These are phyloP conservation scores for Tenthredo distinguenda DNA, from an alignment of 2,888 invertebrate species.

Conservation along the genomic window DNA sequence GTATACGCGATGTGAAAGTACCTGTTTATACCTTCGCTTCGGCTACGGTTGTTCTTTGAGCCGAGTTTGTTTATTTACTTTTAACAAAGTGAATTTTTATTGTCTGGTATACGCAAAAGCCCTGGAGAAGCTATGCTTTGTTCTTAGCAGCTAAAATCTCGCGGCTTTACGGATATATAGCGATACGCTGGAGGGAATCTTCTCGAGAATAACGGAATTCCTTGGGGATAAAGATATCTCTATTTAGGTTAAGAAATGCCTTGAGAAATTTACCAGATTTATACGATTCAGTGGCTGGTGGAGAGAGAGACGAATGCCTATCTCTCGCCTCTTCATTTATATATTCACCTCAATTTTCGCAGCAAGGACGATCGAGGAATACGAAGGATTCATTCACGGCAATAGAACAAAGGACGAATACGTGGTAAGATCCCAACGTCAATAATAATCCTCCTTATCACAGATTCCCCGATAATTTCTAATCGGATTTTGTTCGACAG, in stretches of 20 bases:
- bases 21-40: neutral
- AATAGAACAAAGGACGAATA: constrained; percentile 47
- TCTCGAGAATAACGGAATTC: neutral
- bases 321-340: neutral
- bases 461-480: neutral
- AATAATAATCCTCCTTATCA: neutral
- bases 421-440: neutral
- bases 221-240: constrained; percentile 20
- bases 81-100: neutral
- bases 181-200: neutral
- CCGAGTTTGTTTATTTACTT: neutral
- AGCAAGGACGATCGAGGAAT: constrained; percentile 46
- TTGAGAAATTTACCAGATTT: constrained; percentile 28
- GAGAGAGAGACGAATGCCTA: neutral
- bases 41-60: neutral
- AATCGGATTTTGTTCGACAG: neutral
- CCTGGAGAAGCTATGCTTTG: neutral
- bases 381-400: constrained; percentile 41
- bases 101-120: neutral
- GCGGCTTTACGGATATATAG: neutral
- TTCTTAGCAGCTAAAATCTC: neutral
- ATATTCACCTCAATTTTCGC: neutral
- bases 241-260: constrained; percentile 17
- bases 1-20: neutral
- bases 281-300: neutral